Evolutionary conservation across 2,797 vertebrate genomes (phyloP).

Genomic region (Glyptemys insculpta): DNA sequence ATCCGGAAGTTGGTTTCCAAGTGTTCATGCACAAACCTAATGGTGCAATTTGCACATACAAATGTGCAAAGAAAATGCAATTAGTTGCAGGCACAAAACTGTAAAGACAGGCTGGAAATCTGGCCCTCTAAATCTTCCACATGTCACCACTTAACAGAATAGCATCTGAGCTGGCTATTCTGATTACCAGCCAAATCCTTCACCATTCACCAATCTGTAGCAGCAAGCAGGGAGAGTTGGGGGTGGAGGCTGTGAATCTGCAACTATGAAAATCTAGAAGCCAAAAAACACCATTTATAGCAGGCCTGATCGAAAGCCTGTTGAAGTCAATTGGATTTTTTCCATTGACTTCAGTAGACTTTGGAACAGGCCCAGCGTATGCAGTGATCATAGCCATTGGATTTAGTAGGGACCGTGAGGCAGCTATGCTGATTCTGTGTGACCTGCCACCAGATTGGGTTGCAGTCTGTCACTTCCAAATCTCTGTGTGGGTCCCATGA

Average conservation of each 20-base stretch:
- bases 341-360: background rate
- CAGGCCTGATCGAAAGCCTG: background rate
- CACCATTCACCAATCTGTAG: background rate
- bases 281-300: background rate
- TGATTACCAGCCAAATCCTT: background rate
- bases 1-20: background rate
- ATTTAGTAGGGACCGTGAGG: background rate
- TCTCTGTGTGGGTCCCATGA: background rate
- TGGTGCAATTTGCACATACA: background rate
- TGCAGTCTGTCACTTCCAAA: background rate
- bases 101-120: background rate
- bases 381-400: background rate
- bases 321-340: background rate
- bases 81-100: background rate
- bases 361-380: fast-evolving
- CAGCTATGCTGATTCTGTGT: background rate
- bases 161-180: background rate
- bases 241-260: background rate
- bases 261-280: background rate
- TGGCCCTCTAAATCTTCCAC: background rate
- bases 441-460: background rate
- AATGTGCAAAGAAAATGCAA: background rate
- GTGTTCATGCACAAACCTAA: background rate
- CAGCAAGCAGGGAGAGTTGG: background rate
- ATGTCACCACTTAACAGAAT: background rate